Percentiles rank a stretch among this genome's conserved stretches.
These are phyloP conservation scores for Cyrtorhinus lividipennis DNA, from an alignment of 1,140 invertebrate species.

Conservation along the genomic window DNA sequence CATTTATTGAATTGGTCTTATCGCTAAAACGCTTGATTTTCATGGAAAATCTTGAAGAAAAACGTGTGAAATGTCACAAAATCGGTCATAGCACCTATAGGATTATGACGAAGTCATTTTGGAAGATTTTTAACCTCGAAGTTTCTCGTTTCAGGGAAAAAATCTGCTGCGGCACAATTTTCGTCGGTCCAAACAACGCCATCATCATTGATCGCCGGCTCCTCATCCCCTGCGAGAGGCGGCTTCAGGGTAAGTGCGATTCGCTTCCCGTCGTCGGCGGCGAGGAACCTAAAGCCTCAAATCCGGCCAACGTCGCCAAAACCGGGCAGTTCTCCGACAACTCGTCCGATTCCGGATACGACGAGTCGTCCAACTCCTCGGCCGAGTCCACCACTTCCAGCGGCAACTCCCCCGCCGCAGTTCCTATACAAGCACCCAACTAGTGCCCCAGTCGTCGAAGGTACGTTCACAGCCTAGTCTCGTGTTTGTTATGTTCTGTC, in stretches of 20 bases:
- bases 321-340: conserved; percentile 36
- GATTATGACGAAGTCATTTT: too few species aligned
- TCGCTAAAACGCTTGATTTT: too few species aligned
- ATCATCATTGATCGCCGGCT: conserved; percentile 45
- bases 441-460: conserved; percentile 1
- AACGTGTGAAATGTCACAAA: too few species aligned
- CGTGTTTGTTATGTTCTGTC: conserved; percentile 6
- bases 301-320: conserved; percentile 26
- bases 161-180: conserved; percentile 58
- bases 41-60: too few species aligned
- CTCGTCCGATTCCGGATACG: conserved; percentile 46
- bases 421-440: conserved; percentile 9
- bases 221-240: conserved; percentile 42
- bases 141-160: conserved; percentile 49
- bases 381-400: not conserved
- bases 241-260: conserved; percentile 22
- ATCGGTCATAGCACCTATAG: too few species aligned
- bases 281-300: too few species aligned
- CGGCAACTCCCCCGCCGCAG: conserved; percentile 5
- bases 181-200: conserved; percentile 47
- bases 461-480: conserved; percentile 4
- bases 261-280: not conserved
- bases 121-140: too few species aligned
- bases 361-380: conserved; percentile 41
- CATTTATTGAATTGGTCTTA: too few species aligned